Conservation (phyloP, 2,113 vertebrate species). For the Rallus limicola region DNA sequence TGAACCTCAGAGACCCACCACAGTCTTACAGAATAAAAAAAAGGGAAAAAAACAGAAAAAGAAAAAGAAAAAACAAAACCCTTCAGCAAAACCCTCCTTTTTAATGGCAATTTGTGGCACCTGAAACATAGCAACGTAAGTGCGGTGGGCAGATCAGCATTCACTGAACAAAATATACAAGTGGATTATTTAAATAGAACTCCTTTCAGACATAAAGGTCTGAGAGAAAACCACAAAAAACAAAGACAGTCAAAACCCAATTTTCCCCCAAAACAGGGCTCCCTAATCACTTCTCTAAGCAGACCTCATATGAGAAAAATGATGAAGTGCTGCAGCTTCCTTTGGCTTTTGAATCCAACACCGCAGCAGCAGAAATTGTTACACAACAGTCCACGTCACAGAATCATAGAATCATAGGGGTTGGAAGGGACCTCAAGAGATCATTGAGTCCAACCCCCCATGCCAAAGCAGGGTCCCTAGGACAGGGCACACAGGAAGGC, state of each 20-base stretch:
- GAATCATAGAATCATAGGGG: too few species aligned
- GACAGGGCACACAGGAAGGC: too few species aligned
- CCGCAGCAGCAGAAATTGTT: background rate
- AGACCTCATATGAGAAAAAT: background rate
- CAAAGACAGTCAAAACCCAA: background rate
- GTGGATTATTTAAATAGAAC: background rate
- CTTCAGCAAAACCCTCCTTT: background rate
- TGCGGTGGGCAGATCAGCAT: background rate
- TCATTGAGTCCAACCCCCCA: too few species aligned
- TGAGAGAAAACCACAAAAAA: background rate
- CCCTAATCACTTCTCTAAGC: background rate
- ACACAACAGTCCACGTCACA: rapidly evolving
- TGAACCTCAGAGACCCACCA: slow-evolving; percentile 53
- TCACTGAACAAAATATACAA: background rate
- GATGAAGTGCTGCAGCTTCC: background rate
- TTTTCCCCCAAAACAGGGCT: background rate
- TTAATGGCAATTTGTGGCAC: background rate
- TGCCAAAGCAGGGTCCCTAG: too few species aligned
- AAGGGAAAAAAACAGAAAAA: background rate
- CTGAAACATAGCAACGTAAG: background rate
- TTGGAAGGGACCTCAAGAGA: too few species aligned
- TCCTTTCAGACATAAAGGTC: background rate
- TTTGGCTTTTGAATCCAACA: background rate
- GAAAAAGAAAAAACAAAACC: too few species aligned
- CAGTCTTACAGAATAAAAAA: background rate